phyloP scores from a whole-genome alignment of 2,888 invertebrate species.

The Apotomis turbidana region DNA sequence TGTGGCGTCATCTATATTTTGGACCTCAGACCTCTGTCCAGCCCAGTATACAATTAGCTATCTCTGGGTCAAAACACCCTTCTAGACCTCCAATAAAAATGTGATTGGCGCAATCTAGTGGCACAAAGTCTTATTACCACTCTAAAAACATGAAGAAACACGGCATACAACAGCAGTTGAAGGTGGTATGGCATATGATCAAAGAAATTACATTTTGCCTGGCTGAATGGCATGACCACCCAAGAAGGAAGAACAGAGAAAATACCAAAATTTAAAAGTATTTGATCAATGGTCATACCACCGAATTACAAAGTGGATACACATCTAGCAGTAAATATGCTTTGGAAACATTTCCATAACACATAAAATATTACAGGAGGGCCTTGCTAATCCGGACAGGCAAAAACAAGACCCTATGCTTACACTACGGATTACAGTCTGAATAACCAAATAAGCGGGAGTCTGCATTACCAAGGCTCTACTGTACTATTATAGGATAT shows the following conservation, averaged over 20 bases:
- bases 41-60: constrained; percentile 32
- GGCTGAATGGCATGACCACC: too few relatives aligned
- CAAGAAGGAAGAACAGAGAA: too few relatives aligned
- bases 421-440: too few relatives aligned
- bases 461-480: too few relatives aligned
- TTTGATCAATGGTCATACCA: not conserved
- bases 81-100: constrained; percentile 10
- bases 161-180: constrained; percentile 9
- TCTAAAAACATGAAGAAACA: constrained; percentile 6
- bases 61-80: constrained; percentile 17
- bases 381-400: too few relatives aligned
- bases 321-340: constrained; percentile 21
- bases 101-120: constrained; percentile 32
- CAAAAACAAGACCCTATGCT: too few relatives aligned
- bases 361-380: constrained; percentile 22
- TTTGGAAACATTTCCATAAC: constrained; percentile 17
- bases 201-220: not conserved
- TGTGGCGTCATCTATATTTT: not conserved
- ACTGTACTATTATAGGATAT: not conserved
- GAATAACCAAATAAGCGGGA: too few relatives aligned
- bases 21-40: constrained; percentile 9
- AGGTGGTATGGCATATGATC: not conserved
- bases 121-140: constrained; percentile 10
- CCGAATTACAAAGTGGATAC: not conserved
- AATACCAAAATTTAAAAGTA: too few relatives aligned